Evolutionary conservation across 2,797 vertebrate species (phyloP).

Genomic region (Vespertilio murinus): DNA sequence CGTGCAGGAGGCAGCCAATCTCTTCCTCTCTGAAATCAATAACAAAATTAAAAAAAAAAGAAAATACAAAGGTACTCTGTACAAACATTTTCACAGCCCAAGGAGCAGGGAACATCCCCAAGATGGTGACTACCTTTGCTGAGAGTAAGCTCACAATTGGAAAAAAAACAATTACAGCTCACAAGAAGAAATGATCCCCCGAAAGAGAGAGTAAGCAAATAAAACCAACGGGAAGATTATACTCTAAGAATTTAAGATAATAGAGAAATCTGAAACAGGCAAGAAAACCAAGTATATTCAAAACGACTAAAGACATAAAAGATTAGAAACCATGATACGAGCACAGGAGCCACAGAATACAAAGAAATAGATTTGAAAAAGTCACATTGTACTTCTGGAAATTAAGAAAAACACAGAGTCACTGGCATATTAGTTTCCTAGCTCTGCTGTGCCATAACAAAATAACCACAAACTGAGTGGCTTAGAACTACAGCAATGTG

Average conservation of each 20-base stretch:
- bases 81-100: not conserved
- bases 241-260: not conserved
- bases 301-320: slow-evolving; percentile 5
- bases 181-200: not conserved
- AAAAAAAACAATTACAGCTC: not conserved
- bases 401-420: not conserved
- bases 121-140: not conserved
- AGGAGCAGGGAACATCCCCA: not conserved
- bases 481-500: not conserved
- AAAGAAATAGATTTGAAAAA: not conserved
- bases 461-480: not conserved
- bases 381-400: not conserved
- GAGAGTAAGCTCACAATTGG: not conserved
- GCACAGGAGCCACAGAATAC: not conserved
- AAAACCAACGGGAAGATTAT: not conserved
- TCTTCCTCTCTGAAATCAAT: no score
- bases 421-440: not conserved
- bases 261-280: not conserved
- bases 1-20: no score
- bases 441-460: not conserved
- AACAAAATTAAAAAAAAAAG: no score
- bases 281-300: not conserved
- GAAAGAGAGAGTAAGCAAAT: not conserved
- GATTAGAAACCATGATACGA: not conserved
- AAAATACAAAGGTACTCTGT: not conserved